phyloP scores from a whole-genome alignment of 1,140 invertebrate genomes.

The Brachionus sp. region DNA sequence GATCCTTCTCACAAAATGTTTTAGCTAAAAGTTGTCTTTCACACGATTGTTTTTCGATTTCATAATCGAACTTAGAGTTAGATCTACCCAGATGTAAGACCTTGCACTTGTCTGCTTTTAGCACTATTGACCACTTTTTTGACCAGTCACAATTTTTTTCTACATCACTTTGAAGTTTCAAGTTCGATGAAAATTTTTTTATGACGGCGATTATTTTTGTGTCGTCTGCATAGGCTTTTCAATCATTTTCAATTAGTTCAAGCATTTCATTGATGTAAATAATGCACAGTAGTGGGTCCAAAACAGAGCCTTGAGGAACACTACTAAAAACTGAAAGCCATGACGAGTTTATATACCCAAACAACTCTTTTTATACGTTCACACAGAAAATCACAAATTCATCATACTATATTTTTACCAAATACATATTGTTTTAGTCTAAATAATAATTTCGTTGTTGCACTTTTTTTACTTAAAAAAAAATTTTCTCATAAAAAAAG shows the following conservation, averaged over 20 bases:
- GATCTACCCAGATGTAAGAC: too few relatives aligned
- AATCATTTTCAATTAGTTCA: conserved; percentile 16
- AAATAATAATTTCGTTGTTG: too few relatives aligned
- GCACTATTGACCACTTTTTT: not conserved
- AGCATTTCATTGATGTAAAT: not conserved
- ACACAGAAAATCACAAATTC: not conserved
- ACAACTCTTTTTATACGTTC: not conserved
- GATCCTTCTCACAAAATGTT: too few relatives aligned
- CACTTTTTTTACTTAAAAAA: too few relatives aligned
- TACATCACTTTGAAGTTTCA: too few relatives aligned
- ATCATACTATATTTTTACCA: too few relatives aligned
- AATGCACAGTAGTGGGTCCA: not conserved
- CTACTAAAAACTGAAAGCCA: not conserved
- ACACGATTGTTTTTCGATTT: too few relatives aligned
- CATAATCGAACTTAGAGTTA: too few relatives aligned
- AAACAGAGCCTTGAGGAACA: not conserved
- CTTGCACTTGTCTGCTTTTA: not conserved
- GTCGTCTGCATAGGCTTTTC: not conserved
- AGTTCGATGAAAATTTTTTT: not conserved
- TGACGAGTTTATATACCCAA: not conserved
- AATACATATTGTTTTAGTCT: too few relatives aligned
- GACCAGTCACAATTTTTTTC: too few relatives aligned
- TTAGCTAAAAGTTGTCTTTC: too few relatives aligned
- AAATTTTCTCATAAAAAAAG: too few relatives aligned
- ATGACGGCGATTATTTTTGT: not conserved